A percentile compares a stretch with the other conserved stretches of the same genome.
These are phyloP conservation scores for Falco punctatus DNA, from an alignment of 2,113 vertebrate genomes.

Conservation along the genomic window DNA sequence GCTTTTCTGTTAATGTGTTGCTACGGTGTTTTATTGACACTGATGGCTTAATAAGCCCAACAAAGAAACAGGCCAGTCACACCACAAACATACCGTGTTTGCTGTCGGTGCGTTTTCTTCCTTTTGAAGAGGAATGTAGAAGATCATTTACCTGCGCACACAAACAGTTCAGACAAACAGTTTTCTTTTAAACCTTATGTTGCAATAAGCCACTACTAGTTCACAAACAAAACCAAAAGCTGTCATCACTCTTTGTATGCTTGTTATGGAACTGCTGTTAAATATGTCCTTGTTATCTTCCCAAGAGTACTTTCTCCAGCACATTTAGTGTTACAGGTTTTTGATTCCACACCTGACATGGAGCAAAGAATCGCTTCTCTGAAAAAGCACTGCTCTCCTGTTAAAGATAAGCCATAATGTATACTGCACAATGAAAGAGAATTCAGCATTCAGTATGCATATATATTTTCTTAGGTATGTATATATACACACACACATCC, in stretches of 20 bases:
- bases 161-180: neutral
- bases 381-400: neutral
- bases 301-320: neutral
- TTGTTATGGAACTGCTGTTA: neutral
- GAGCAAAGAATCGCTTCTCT: neutral
- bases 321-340: neutral
- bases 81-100: neutral
- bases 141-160: neutral
- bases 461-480: no score
- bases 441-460: neutral
- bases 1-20: neutral
- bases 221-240: neutral
- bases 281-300: neutral
- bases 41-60: fast-evolving
- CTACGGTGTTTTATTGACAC: neutral
- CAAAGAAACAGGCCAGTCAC: neutral
- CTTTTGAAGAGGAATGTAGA: neutral
- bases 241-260: neutral
- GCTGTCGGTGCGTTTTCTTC: neutral
- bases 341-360: neutral
- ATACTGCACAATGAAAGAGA: neutral
- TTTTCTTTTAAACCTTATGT: neutral
- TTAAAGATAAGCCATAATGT: neutral
- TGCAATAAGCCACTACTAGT: neutral
- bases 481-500: no score